phyloP scores from a whole-genome alignment of 2,888 invertebrate genomes.

The Oithona nana region DNA sequence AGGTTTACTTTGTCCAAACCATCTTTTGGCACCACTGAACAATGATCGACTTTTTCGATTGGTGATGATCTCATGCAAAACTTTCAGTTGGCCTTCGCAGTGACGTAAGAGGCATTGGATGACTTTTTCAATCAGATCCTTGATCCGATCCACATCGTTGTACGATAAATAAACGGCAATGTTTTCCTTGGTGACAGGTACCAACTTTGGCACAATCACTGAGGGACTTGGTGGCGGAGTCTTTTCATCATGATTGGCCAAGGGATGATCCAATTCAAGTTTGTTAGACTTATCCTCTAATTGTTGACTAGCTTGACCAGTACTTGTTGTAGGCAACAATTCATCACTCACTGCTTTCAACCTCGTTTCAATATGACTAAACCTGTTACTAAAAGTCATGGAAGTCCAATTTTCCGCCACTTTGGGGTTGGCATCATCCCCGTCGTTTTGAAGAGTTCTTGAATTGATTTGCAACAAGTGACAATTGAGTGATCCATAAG shows the following conservation, averaged over 20 bases:
- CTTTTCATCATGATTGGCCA: neutral
- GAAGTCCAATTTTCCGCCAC: neutral
- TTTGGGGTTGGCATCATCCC: neutral
- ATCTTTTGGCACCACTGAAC: slow-evolving; percentile 16
- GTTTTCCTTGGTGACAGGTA: slow-evolving; percentile 1
- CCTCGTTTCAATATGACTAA: neutral
- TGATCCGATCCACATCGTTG: slow-evolving; percentile 6
- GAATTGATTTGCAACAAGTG: slow-evolving; percentile 6
- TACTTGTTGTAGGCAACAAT: neutral
- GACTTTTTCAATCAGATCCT: neutral
- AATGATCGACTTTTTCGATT: slow-evolving; percentile 13
- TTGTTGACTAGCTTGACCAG: too few species aligned
- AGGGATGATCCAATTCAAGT: neutral
- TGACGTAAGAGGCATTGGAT: neutral
- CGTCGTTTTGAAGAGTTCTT: neutral
- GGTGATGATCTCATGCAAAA: slow-evolving; percentile 1
- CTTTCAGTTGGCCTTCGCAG: slow-evolving; percentile 3
- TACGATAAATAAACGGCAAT: slow-evolving; percentile 2
- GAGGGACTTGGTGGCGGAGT: neutral
- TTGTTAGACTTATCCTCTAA: neutral
- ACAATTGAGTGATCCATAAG: neutral
- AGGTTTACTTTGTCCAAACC: slow-evolving; percentile 12
- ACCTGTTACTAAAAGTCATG: neutral
- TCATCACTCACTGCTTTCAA: neutral
- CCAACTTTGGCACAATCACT: neutral